Evolutionary conservation across 1,140 invertebrate species (phyloP).

Genomic region (Liolophura sinensis): DNA sequence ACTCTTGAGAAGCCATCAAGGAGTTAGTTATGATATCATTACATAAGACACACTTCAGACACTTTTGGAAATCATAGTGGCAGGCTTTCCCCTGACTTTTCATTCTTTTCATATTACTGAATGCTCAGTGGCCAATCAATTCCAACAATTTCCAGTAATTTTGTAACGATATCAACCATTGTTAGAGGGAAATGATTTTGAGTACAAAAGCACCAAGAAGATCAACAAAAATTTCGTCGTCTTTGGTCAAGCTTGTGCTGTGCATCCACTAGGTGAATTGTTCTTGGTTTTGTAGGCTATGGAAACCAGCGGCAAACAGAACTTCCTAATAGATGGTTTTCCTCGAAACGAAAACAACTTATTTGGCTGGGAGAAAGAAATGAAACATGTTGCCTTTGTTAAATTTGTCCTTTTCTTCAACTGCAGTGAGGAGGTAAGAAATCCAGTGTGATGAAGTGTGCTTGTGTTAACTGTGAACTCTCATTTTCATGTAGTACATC

Average conservation of each 20-base stretch:
- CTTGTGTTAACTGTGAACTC: not conserved
- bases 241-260: not conserved
- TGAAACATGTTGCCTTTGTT: conserved; percentile 82
- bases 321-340: conserved; percentile 98
- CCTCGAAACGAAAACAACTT: conserved; percentile 97
- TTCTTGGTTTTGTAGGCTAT: conserved; percentile 68
- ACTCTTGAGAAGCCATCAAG: no score
- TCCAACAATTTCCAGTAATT: not conserved
- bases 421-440: conserved; percentile 75
- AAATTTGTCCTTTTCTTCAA: conserved; percentile 93
- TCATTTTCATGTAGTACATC: not conserved
- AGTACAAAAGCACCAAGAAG: not conserved
- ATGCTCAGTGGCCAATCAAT: not conserved
- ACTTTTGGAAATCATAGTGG: no score
- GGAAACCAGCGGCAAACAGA: conserved; percentile 65
- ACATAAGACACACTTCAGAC: no score
- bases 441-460: not conserved
- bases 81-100: no score
- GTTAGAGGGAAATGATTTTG: not conserved
- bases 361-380: conserved; percentile 88
- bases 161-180: not conserved
- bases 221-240: not conserved
- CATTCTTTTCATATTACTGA: not conserved
- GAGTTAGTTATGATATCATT: no score
- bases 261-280: not conserved